phyloP scores from a whole-genome alignment of 1,140 invertebrate species.

The Hyposmocoma kahamanoa region DNA sequence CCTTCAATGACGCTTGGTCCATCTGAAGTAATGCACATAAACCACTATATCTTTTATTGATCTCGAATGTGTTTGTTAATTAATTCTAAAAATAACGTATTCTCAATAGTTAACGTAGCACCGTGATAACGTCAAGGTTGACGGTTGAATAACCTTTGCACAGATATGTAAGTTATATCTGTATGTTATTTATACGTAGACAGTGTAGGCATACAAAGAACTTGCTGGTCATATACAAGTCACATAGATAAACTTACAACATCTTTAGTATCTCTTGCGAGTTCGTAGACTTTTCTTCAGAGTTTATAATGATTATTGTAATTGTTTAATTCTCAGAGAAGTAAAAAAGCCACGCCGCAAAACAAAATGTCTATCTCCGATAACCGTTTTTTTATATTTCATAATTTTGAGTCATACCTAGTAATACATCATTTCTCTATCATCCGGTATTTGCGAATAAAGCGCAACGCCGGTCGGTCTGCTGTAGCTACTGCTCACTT shows the following conservation, averaged over 20 bases:
- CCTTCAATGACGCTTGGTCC: no score
- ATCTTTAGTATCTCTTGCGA: no score
- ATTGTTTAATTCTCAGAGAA: no score
- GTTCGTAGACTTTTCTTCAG: no score
- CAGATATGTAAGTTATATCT: not conserved
- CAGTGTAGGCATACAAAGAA: not conserved
- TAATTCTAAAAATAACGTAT: not conserved
- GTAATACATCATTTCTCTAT: conserved; percentile 45
- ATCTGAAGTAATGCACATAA: no score
- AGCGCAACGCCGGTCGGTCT: conserved; percentile 42
- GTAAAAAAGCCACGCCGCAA: not conserved
- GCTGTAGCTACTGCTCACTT: conserved; percentile 18
- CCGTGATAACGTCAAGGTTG: conserved; percentile 28
- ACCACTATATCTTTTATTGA: no score
- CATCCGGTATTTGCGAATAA: conserved; percentile 43
- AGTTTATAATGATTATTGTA: no score
- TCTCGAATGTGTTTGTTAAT: no score
- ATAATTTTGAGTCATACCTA: not conserved
- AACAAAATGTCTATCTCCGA: not conserved
- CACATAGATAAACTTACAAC: no score
- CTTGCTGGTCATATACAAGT: not conserved
- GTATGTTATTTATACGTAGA: no score
- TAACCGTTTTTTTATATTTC: no score
- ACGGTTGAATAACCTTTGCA: conserved; percentile 28
- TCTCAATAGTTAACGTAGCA: conserved; percentile 1